Evolutionary conservation across 2,113 vertebrate species (phyloP).

Genomic region (Corynorhinus townsendii): DNA sequence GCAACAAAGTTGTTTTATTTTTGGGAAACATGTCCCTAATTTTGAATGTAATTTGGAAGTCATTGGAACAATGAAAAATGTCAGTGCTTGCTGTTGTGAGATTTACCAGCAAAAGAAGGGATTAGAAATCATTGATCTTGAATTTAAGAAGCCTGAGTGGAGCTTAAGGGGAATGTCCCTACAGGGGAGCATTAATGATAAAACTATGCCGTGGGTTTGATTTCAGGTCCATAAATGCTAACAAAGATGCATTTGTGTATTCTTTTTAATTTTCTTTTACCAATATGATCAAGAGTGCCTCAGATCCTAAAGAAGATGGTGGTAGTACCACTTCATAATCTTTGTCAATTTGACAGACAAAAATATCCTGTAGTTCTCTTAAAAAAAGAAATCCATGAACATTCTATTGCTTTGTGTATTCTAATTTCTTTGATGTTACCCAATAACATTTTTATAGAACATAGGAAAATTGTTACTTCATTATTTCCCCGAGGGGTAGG

Average conservation of each 20-base stretch:
- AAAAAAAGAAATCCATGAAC: not conserved
- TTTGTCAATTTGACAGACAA: not conserved
- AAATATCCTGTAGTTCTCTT: not conserved
- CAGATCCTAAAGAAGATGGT: not conserved
- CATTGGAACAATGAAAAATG: conserved; percentile 28
- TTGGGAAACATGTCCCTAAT: conserved; percentile 41
- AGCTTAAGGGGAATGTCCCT: not conserved
- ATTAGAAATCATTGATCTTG: conserved; percentile 11
- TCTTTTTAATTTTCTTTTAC: not conserved
- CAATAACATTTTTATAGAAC: conserved; percentile 21
- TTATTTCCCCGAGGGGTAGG: not conserved
- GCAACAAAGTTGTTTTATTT: not conserved
- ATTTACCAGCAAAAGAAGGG: conserved; percentile 30
- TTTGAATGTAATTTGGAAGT: conserved; percentile 54
- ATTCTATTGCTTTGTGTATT: not conserved
- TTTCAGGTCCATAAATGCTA: not conserved
- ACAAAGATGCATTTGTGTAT: not conserved
- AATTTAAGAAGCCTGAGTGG: not conserved
- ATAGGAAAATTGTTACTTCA: not conserved
- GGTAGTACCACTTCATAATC: not conserved
- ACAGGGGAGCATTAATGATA: not conserved
- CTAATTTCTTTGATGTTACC: conserved; percentile 18
- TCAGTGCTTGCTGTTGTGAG: conserved; percentile 14
- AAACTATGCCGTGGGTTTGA: not conserved
- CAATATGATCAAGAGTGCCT: not conserved